phyloP scores from a whole-genome alignment of 2,888 invertebrate genomes.

The Nomada ruficornis region DNA sequence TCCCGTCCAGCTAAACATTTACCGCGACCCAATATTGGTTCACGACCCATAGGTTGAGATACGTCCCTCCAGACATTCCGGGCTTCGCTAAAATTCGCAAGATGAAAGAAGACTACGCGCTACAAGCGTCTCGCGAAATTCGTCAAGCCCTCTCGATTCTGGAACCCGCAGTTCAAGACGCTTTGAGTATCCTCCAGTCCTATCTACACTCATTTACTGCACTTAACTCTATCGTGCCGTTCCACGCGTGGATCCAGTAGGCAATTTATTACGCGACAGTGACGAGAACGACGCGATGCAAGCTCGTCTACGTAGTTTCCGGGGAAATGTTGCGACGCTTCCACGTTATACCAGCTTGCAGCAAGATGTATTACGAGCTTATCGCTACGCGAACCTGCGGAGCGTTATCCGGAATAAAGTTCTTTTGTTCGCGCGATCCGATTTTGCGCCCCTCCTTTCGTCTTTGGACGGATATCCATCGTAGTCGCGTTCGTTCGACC shows the following conservation, averaged over 20 bases:
- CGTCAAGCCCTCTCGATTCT: too few species aligned
- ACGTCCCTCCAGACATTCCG: too few species aligned
- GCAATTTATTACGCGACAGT: slow-evolving; percentile 48
- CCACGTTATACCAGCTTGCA: slow-evolving; percentile 29
- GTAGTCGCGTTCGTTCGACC: slow-evolving; percentile 14
- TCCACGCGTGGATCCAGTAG: slow-evolving; percentile 23
- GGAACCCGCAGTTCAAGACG: too few species aligned
- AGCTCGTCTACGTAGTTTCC: neutral
- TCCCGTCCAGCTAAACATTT: too few species aligned
- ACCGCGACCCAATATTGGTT: too few species aligned
- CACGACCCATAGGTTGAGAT: too few species aligned
- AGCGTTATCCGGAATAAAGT: slow-evolving; percentile 48
- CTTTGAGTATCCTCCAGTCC: too few species aligned
- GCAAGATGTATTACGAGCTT: slow-evolving; percentile 55
- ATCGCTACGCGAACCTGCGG: slow-evolving; percentile 42
- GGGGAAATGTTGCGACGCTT: slow-evolving; percentile 13
- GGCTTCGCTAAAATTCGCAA: too few species aligned
- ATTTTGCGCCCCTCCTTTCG: slow-evolving; percentile 40
- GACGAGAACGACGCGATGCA: slow-evolving; percentile 11
- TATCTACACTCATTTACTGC: neutral
- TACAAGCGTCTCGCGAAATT: too few species aligned
- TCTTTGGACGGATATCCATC: slow-evolving; percentile 4
- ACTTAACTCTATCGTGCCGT: slow-evolving; percentile 36
- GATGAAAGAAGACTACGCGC: too few species aligned
- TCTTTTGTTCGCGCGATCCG: slow-evolving; percentile 58